A percentile compares a stretch with the other conserved stretches of the same genome.
Evolutionary conservation across 2,888 invertebrate genomes (phyloP).

Genomic region (Dolomedes plantarius): DNA sequence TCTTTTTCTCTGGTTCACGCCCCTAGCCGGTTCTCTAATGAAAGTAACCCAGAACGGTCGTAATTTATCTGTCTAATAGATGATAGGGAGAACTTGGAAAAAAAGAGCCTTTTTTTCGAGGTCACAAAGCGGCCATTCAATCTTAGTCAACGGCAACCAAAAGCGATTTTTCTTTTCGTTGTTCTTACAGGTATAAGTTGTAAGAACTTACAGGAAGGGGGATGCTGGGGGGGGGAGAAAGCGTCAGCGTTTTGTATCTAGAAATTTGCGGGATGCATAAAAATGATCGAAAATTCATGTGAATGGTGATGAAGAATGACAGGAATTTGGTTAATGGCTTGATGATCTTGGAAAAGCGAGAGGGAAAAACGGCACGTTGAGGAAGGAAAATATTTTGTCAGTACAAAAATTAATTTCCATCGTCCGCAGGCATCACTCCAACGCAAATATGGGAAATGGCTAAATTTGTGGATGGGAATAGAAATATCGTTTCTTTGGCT

Average conservation of each 20-base stretch:
- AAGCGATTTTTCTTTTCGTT: slow-evolving; percentile 31
- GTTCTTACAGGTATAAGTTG: slow-evolving; percentile 12
- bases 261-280: slow-evolving; percentile 6
- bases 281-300: not conserved
- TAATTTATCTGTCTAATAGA: slow-evolving; percentile 71
- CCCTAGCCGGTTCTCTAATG: slow-evolving; percentile 36
- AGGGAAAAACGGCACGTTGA: no score
- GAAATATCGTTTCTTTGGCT: no score
- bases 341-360: not conserved
- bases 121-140: slow-evolving; percentile 68
- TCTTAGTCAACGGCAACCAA: slow-evolving; percentile 65
- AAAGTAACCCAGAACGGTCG: slow-evolving; percentile 48
- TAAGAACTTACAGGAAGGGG: not conserved
- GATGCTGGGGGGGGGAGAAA: not conserved
- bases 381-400: no score
- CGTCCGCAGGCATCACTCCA: no score
- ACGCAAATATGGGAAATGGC: no score
- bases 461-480: no score
- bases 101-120: slow-evolving; percentile 51
- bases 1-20: slow-evolving; percentile 41
- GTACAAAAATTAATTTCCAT: no score
- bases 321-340: not conserved
- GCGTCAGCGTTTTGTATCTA: not conserved
- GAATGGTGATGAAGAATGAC: not conserved
- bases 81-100: slow-evolving; percentile 32